Evolutionary conservation across 1,140 invertebrate species (phyloP), one percentile per base, ranked within the genome.

Genomic region (Bombus pascuorum): DNA sequence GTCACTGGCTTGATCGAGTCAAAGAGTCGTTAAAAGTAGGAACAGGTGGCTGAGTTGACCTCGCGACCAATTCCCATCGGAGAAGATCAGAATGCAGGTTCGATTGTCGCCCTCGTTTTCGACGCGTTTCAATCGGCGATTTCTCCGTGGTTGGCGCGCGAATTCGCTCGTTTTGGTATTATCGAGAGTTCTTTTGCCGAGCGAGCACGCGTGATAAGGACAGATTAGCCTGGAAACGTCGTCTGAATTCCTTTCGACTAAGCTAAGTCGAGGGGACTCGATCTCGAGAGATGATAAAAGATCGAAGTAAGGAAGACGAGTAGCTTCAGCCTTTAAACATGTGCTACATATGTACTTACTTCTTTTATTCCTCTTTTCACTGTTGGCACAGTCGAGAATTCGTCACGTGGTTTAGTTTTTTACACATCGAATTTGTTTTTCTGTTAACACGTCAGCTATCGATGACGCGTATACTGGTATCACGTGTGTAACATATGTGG

Each of bases 151-250:
- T 32, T 37, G 37, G 13, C n/a, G 3, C 44, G 0, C 28, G 32
- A 32, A 10, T 18, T 22, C 39, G n/a, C 73, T 34, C 25, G 37
- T 80, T 70, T 42, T 28, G 32, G 42, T 42, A 37, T 68, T n/a
- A 28, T 47, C 78, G 57, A n/a, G 34, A 73, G 78, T 39, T 72
- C 76, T 37, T 72, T 62, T 13, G 32, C 12, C 6, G 9, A 53
- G 32, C 47, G 39, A 47, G 22, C n/a, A 53, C 37, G 13, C 62
- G 66, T 12, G 76, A 85, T 85, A 80, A 85, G 32, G 66, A 85
- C 39, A 39, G 76, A 85, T 85, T 85, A 85, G 76, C 83, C 83
- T 85, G 53, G 83, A 85, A 72, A 80, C 82, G 82, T 84, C 75
- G 28, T 10, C 25, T 34, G 37, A 70, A 71, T 78, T 66, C 47